Percentiles rank a stretch among this genome's conserved stretches.
These are phyloP conservation scores for Dufourea novaeangliae DNA, from an alignment of 1,140 invertebrate species.

Conservation along the genomic window DNA sequence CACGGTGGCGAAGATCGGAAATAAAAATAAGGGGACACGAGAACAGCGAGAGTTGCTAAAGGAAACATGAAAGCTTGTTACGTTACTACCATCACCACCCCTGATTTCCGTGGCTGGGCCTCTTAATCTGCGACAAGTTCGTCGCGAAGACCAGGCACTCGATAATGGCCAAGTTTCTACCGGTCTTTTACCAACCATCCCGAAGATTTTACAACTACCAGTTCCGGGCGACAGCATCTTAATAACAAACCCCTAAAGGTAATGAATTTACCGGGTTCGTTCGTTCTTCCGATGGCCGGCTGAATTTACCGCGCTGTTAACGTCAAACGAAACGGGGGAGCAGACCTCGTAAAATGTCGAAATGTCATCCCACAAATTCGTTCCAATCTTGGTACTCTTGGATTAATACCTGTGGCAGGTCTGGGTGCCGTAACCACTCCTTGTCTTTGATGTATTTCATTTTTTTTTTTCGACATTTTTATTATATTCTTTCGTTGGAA, in stretches of 20 bases:
- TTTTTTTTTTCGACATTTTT: no score
- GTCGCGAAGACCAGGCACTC: not conserved
- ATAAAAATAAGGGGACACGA: not conserved
- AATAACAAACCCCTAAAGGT: not conserved
- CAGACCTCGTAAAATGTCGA: not conserved
- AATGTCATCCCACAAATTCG: no score
- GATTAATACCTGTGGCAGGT: no score
- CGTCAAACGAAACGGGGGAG: not conserved
- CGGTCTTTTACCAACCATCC: not conserved
- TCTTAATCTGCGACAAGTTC: constrained; percentile 20
- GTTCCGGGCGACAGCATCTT: not conserved
- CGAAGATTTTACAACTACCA: constrained; percentile 4
- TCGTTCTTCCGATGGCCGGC: not conserved
- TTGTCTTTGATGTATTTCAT: no score
- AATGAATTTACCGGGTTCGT: not conserved
- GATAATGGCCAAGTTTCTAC: constrained; percentile 21
- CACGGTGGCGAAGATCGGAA: constrained; percentile 10
- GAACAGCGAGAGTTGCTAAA: not conserved
- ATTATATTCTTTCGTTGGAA: no score
- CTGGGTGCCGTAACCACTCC: no score
- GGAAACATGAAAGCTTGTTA: not conserved
- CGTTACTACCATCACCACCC: not conserved
- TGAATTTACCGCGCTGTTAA: not conserved
- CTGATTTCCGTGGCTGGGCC: not conserved
- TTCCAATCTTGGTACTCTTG: no score